Evolutionary conservation across 2,113 vertebrate genomes (phyloP).

Genomic region (Poecile atricapillus): DNA sequence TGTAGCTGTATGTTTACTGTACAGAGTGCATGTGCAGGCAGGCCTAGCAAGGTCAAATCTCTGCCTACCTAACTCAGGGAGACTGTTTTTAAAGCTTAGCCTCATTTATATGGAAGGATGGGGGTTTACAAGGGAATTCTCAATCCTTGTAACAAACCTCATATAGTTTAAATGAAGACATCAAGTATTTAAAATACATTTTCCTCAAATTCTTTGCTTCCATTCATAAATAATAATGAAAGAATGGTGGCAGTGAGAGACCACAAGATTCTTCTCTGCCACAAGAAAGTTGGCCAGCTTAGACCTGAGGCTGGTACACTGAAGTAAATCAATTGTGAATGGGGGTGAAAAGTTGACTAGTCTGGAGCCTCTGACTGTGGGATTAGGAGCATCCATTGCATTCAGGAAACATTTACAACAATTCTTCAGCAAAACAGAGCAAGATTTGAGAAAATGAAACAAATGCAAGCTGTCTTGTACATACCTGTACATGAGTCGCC

Average conservation of each 20-base stretch:
- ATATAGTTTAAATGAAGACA: neutral
- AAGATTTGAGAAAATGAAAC: neutral
- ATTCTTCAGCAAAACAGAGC: neutral
- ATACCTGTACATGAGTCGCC: conserved; percentile 78
- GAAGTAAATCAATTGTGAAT: neutral
- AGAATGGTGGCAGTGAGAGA: neutral
- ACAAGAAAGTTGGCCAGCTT: neutral
- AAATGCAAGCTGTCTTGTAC: neutral
- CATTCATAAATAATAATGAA: neutral
- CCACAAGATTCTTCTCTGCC: neutral
- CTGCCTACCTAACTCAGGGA: neutral
- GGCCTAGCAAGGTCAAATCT: neutral
- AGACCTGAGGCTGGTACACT: neutral
- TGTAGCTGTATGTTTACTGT: neutral
- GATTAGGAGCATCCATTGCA: neutral
- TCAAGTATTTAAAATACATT: neutral
- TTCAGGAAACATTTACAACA: neutral
- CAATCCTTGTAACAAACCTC: neutral
- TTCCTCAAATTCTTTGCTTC: neutral
- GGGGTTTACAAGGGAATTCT: neutral
- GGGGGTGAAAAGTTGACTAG: neutral
- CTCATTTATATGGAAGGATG: neutral
- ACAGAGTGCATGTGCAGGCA: neutral
- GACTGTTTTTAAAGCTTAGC: neutral
- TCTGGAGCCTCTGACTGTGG: neutral